A percentile compares a stretch with the other conserved stretches of the same genome.
phyloP scores from a whole-genome alignment of 2,888 invertebrate genomes.

The Mamestra brassicae region DNA sequence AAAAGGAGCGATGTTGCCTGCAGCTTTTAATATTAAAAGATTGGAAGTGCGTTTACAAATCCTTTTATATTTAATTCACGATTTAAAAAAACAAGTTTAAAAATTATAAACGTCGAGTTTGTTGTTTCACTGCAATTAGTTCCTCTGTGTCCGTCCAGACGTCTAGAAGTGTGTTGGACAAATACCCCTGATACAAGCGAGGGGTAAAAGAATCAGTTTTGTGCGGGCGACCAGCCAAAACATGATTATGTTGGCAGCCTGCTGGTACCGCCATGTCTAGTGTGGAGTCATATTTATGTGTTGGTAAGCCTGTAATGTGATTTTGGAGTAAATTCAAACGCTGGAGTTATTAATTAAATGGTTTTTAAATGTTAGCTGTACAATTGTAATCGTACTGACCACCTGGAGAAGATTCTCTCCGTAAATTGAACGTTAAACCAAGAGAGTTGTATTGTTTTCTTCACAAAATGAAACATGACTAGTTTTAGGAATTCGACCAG shows the following conservation, averaged over 20 bases:
- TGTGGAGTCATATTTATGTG: conserved; percentile 43
- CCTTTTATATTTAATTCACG: no score
- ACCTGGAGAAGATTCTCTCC: background rate
- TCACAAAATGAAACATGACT: no score
- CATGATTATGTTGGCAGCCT: conserved; percentile 77
- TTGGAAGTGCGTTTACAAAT: no score
- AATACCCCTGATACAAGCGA: conserved; percentile 52
- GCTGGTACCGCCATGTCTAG: conserved; percentile 37
- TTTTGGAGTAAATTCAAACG: conserved; percentile 16
- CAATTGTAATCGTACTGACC: background rate
- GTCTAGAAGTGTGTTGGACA: conserved; percentile 39
- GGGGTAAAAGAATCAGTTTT: conserved; percentile 74
- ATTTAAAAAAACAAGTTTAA: no score
- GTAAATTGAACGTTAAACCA: background rate
- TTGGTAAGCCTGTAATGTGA: conserved; percentile 44
- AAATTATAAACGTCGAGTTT: background rate
- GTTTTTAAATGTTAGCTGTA: background rate
- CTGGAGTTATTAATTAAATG: conserved; percentile 12
- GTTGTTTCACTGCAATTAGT: background rate
- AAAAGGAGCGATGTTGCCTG: no score
- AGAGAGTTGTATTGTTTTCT: no score
- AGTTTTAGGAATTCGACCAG: no score
- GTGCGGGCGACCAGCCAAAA: conserved; percentile 76
- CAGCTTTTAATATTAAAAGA: no score
- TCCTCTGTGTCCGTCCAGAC: conserved; percentile 11